Conservation (phyloP, 2,888 invertebrate genomes). For the Euclidia mi region DNA sequence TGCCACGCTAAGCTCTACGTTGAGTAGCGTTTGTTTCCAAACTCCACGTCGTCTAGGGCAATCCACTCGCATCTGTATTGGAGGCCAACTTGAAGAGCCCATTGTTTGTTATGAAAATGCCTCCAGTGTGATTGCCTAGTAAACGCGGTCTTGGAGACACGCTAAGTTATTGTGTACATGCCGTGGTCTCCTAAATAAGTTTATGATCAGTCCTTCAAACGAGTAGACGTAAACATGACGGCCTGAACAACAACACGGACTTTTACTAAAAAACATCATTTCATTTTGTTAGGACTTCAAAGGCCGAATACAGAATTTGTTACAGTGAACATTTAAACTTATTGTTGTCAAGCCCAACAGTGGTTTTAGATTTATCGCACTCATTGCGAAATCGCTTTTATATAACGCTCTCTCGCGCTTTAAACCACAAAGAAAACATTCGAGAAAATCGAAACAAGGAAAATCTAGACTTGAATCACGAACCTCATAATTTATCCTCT, state of each 20-base stretch:
- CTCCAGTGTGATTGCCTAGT: slow-evolving; percentile 56
- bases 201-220: slow-evolving; percentile 27
- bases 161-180: slow-evolving; percentile 42
- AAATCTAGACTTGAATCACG: too few relatives aligned
- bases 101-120: slow-evolving; percentile 70
- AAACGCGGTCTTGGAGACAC: slow-evolving; percentile 42
- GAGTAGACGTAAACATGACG: slow-evolving; percentile 10
- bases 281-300: not conserved
- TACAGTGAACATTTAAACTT: too few relatives aligned
- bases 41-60: slow-evolving; percentile 59
- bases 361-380: too few relatives aligned
- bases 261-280: not conserved
- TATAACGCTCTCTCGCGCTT: too few relatives aligned
- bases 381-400: too few relatives aligned
- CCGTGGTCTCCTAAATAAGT: slow-evolving; percentile 28
- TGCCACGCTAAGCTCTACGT: slow-evolving; percentile 22
- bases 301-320: too few relatives aligned
- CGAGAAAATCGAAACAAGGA: too few relatives aligned
- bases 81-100: slow-evolving; percentile 45
- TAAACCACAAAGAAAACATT: too few relatives aligned
- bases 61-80: slow-evolving; percentile 56
- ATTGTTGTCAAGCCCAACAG: too few relatives aligned
- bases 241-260: not conserved
- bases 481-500: too few relatives aligned
- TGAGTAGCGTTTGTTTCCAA: slow-evolving; percentile 52